phyloP scores from a whole-genome alignment of 64 coral and sea anemone genomes.

The Cladopsammia gracilis region DNA sequence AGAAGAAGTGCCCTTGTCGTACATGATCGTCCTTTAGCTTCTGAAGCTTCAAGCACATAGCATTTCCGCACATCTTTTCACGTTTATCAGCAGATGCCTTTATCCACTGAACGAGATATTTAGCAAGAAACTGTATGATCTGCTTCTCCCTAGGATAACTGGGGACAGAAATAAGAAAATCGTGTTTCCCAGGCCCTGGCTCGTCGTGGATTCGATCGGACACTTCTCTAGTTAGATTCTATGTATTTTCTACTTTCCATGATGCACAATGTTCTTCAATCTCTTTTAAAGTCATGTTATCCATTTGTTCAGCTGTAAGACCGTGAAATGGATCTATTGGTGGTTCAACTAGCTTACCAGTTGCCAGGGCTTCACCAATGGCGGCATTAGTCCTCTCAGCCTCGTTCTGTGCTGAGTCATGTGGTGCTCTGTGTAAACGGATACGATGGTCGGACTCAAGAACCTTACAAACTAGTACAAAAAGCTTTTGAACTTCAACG shows the following conservation, averaged over 20 bases:
- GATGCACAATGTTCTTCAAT: slow-evolving; percentile 57
- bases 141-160: slow-evolving; percentile 57
- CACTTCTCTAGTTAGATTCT: slow-evolving; percentile 62
- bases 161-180: slow-evolving; percentile 69
- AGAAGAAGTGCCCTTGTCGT: slow-evolving; percentile 26
- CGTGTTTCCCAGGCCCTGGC: slow-evolving; percentile 63
- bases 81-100: slow-evolving; percentile 47
- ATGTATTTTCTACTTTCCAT: slow-evolving; percentile 68
- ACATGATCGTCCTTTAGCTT: slow-evolving; percentile 37
- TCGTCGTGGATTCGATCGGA: slow-evolving; percentile 63
- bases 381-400: slow-evolving; percentile 59
- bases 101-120: slow-evolving; percentile 57
- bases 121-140: slow-evolving; percentile 51
- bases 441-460: slow-evolving; percentile 70
- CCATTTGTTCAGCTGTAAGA: slow-evolving; percentile 47
- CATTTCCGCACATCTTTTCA: slow-evolving; percentile 45
- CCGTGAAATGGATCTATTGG: slow-evolving; percentile 52
- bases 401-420: slow-evolving; percentile 58
- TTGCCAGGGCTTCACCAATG: slow-evolving; percentile 51
- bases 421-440: slow-evolving; percentile 54
- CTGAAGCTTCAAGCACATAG: slow-evolving; percentile 36
- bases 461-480: slow-evolving; percentile 62
- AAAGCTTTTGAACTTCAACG: slow-evolving; percentile 58
- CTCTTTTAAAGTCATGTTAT: slow-evolving; percentile 64
- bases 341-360: slow-evolving; percentile 27